Evolutionary conservation across 2,888 invertebrate species (phyloP), one percentile per base, ranked within the genome.

Genomic region (Crocallis elinguaria): DNA sequence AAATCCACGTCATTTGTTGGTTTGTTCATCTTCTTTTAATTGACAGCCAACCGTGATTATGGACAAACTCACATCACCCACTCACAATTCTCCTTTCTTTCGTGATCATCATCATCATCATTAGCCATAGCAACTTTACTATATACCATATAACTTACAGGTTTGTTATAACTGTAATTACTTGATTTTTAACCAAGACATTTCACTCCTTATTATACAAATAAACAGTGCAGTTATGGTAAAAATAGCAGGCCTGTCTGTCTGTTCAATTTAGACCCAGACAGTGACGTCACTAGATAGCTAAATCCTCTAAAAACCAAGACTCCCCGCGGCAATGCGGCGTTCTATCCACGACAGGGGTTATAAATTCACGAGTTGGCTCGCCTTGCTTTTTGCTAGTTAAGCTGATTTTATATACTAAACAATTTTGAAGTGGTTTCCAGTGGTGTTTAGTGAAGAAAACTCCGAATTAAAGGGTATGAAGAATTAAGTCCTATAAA

Each of bases 231-330:
- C n/a, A n/a, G n/a, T n/a, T n/a, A 43, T 32, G 17, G 32, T 14
- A 21, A 30, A 25, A 29, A 37, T 29, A 32, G 25, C 14, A 7
- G 16, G n/a, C 27, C 13, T 37, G 36, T 13, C 19, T 30, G 36
- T 36, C 19, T 12, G 14, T 13, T 32, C 19, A 12, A 30, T 42
- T 30, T 27, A 17, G 41, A 19, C 19, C 29, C 36, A 49, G 49
- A 49, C 41, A 25, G 19, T 49, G 49, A 49, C 49, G 49, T 49
- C 39, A 48, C 33, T 3, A 27, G 23, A 13, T 7, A 13, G 21
- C 2, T 6, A 32, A n/a, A 2, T 1, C 4, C 11, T 35, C 25
- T 16, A 27, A 19, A 39, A 29, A 13, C 27, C 27, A 27, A 6
- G n/a, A 27, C 19, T 25, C 29, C 41, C 41, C 6, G 41, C 30